Base-by-base conservation (phyloP, 2,888 invertebrate genomes). In the Lamellibrachia satsuma region DNA sequence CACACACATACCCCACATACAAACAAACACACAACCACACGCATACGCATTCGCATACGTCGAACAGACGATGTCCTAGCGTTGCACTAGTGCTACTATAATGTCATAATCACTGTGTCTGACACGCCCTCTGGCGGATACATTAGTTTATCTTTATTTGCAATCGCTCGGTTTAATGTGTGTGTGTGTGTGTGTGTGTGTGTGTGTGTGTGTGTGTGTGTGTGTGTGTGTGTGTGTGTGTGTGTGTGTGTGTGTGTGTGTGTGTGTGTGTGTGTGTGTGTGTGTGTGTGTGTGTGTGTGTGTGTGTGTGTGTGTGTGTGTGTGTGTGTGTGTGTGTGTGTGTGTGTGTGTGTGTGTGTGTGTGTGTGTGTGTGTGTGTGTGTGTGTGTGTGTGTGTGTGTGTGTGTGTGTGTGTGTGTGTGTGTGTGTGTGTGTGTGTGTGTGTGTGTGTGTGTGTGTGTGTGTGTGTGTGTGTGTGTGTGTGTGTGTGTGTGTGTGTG, bases 221-320 rank as follows among this genome's bases (percentile, higher is more conserved):
- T 60, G 60, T 4, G 60, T 60, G 60, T 60, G 60, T 60, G 60
- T 60, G 60, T 4, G 60, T 60, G 60, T 60, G 3, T 60, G 6
- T 60, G 60, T 60, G 60, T 60, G 60, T 3, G 60, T 60, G 60
- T 60, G 60, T 60, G 60, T 60, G 60, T 60, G 60, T 60, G 60
- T 60, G 60, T 60, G 60, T 60, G 60, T 60, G 60, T 60, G 60
- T 60, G 60, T 60, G 60, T 60, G 60, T 60, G 60, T 60, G 60
- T 60, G 60, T 60, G 60, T 60, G 60, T 60, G 60, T 60, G 60
- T 60, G 60, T 60, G 60, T 60, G 60, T 60, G 60, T 60, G 60
- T 60, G 60, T 60, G 60, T 60, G 60, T 60, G 60, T 60, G 60
- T 60, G 60, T 60, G 60, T 60, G 60, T 60, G 60, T 60, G 60